These are phyloP conservation scores for Ormyrus labotus DNA, from an alignment of 2,888 invertebrate species.

Conservation along the genomic window DNA sequence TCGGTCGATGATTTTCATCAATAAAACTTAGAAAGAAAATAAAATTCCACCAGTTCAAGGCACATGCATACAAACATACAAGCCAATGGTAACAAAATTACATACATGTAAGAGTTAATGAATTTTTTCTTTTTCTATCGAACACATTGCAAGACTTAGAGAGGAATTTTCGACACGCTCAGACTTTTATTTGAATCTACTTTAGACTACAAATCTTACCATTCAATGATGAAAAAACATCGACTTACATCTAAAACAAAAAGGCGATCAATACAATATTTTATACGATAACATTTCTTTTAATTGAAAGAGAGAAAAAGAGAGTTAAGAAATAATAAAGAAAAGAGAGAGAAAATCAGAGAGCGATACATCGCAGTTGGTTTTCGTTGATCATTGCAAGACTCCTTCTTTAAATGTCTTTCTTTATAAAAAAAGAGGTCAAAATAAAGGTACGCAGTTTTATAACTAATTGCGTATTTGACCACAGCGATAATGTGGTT, in stretches of 20 bases:
- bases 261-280: constrained; percentile 45
- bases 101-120: constrained; percentile 45
- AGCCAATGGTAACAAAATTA: constrained; percentile 50
- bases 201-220: constrained; percentile 27
- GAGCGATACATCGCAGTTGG: constrained; percentile 45
- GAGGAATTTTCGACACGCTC: constrained; percentile 32
- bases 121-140: constrained; percentile 37
- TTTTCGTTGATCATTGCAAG: constrained; percentile 38
- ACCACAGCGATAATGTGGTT: background rate
- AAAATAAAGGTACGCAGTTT: constrained; percentile 29
- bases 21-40: constrained; percentile 16
- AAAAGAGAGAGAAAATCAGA: constrained; percentile 26
- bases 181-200: constrained; percentile 31
- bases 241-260: constrained; percentile 47
- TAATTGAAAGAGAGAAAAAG: constrained; percentile 10
- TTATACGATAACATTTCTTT: constrained; percentile 35
- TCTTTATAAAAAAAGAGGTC: constrained; percentile 28
- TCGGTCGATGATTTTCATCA: constrained; percentile 47
- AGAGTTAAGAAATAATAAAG: constrained; percentile 1
- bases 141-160: constrained; percentile 52
- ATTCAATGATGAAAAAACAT: constrained; percentile 37
- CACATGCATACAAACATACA: constrained; percentile 13
- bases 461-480: constrained; percentile 27
- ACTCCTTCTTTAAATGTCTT: constrained; percentile 7
- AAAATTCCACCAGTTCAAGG: background rate